Conservation (phyloP, 2,888 invertebrate species). For the Brachylomia viminalis region DNA sequence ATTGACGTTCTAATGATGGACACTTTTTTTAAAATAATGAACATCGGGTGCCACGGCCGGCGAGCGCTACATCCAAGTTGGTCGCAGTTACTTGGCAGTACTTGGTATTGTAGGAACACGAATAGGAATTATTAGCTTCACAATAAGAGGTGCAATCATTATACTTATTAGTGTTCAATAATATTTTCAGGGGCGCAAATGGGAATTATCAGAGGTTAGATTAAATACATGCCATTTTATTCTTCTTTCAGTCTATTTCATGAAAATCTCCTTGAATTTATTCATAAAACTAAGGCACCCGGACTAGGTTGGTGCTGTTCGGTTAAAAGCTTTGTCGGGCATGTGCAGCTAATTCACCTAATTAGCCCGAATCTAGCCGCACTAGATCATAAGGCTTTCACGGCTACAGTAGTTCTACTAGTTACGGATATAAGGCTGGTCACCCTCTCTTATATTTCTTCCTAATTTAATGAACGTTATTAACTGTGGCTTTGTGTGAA, state of each 20-base stretch:
- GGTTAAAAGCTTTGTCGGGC: conserved; percentile 52
- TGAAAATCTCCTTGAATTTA: conserved; percentile 15
- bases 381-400: conserved; percentile 44
- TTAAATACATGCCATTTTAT: not conserved
- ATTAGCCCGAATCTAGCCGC: conserved; percentile 41
- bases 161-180: not conserved
- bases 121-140: not conserved
- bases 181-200: not conserved
- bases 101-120: not conserved
- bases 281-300: conserved; percentile 8
- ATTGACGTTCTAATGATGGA: not conserved
- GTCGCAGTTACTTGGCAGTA: not conserved
- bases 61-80: not conserved
- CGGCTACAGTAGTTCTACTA: not conserved
- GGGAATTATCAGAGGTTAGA: not conserved
- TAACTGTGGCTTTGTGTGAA: not conserved
- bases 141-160: not conserved
- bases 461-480: not conserved
- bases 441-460: not conserved
- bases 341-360: conserved; percentile 53
- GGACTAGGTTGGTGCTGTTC: conserved; percentile 23
- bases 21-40: no score
- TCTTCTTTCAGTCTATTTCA: not conserved
- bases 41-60: not conserved
- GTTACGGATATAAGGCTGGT: not conserved